Conservation (phyloP, 2,797 vertebrate genomes). For the Avahi laniger region DNA sequence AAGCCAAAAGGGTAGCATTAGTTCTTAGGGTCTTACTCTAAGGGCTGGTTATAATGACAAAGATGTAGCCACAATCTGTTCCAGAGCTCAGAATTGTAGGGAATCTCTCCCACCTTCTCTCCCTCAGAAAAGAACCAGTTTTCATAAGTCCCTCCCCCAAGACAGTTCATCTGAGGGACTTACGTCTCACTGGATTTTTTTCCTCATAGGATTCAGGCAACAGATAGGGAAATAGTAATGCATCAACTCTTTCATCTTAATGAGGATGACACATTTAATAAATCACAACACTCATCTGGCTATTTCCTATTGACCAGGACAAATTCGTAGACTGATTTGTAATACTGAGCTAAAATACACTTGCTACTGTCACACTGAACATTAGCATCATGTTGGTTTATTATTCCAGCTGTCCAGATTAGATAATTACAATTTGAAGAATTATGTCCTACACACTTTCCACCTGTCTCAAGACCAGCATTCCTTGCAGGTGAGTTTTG, state of each 20-base stretch:
- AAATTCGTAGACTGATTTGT: background rate
- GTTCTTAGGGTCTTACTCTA: background rate
- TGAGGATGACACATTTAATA: conserved; percentile 40
- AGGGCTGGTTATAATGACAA: background rate
- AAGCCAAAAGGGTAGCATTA: background rate
- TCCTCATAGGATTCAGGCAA: background rate
- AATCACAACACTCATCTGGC: background rate
- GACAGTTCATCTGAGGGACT: background rate
- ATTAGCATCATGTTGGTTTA: background rate
- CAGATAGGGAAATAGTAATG: background rate
- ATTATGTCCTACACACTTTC: background rate
- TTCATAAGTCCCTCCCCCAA: background rate
- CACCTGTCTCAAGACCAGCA: background rate
- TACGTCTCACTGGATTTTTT: background rate
- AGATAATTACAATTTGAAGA: conserved; percentile 5
- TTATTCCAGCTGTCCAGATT: background rate
- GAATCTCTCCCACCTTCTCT: background rate
- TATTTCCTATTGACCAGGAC: background rate
- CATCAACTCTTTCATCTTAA: conserved; percentile 28
- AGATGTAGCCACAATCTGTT: background rate
- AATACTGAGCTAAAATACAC: background rate
- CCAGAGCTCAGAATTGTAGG: background rate
- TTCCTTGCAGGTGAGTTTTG: background rate
- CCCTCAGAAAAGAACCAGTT: background rate
- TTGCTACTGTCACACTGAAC: background rate